Evolutionary conservation across 2,113 vertebrate genomes (phyloP).

Genomic region (Melanotaenia duboulayi): DNA sequence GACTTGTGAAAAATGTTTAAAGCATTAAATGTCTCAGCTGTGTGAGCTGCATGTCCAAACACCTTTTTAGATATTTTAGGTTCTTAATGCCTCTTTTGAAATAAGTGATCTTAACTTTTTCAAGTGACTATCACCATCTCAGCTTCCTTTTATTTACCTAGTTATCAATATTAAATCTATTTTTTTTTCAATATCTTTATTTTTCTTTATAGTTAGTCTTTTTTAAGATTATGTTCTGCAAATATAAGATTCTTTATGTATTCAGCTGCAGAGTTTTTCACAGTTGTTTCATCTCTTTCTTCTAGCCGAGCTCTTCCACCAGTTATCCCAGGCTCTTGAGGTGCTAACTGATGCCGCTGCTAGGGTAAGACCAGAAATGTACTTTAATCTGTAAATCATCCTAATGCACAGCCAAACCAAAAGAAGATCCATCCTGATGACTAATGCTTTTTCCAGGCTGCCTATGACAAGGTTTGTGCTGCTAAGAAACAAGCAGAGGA

Average conservation of each 20-base stretch:
- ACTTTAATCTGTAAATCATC: not conserved
- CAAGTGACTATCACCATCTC: not conserved
- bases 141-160: not conserved
- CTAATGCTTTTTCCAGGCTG: constrained; percentile 82
- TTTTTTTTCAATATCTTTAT: too few species aligned
- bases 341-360: constrained; percentile 93
- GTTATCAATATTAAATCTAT: not conserved
- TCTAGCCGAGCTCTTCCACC: constrained; percentile 93
- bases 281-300: constrained; percentile 22
- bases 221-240: not conserved
- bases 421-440: constrained; percentile 12
- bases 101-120: not conserved
- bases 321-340: constrained; percentile 95
- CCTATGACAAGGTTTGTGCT: constrained; percentile 90
- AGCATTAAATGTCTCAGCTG: constrained; percentile 42
- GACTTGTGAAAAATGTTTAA: constrained; percentile 43
- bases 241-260: not conserved
- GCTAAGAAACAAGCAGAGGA: constrained; percentile 94
- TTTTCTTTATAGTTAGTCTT: not conserved
- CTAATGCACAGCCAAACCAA: not conserved
- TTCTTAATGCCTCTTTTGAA: constrained; percentile 10
- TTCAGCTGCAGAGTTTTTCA: not conserved
- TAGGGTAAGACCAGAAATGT: constrained; percentile 84
- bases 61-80: not conserved
- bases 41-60: not conserved